Conservation (phyloP, 92 coral and sea anemone species). For the Phenganax marumi region DNA sequence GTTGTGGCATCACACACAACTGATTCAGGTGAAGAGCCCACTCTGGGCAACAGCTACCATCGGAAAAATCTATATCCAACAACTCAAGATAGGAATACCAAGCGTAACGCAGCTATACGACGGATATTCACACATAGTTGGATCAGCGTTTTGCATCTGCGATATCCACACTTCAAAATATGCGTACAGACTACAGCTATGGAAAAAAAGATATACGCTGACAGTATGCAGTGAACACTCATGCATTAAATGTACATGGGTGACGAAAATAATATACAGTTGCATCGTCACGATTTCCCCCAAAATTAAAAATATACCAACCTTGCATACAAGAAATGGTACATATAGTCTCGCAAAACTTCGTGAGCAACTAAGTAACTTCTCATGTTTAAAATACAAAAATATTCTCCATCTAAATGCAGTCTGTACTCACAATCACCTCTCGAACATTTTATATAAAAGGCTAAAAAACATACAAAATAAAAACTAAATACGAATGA, state of each 20-base stretch:
- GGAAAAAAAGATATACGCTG: background rate
- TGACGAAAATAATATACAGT: too few species aligned
- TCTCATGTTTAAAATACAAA: slow-evolving; percentile 38
- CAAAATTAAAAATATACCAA: background rate
- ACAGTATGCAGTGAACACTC: too few species aligned
- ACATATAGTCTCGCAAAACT: slow-evolving; percentile 45
- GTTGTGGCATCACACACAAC: background rate
- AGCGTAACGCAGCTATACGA: slow-evolving; percentile 1
- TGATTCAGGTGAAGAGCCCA: background rate
- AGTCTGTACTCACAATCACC: slow-evolving; percentile 1
- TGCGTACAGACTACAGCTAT: slow-evolving; percentile 3
- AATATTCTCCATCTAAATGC: slow-evolving; percentile 49
- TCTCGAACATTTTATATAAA: background rate
- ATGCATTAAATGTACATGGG: too few species aligned
- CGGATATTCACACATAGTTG: slow-evolving; percentile 5
- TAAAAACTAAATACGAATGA: too few species aligned
- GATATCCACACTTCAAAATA: slow-evolving; percentile 18
- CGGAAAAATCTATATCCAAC: slow-evolving; percentile 3
- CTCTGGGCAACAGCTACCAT: slow-evolving; percentile 19
- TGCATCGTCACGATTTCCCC: too few species aligned
- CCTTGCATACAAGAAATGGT: slow-evolving; percentile 32
- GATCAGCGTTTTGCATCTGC: slow-evolving; percentile 14
- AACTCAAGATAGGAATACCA: slow-evolving; percentile 1
- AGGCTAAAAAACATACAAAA: background rate
- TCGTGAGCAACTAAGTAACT: slow-evolving; percentile 35